Evolutionary conservation across 2,113 vertebrate species (phyloP).

Genomic region (Oxyruncus cristatus): DNA sequence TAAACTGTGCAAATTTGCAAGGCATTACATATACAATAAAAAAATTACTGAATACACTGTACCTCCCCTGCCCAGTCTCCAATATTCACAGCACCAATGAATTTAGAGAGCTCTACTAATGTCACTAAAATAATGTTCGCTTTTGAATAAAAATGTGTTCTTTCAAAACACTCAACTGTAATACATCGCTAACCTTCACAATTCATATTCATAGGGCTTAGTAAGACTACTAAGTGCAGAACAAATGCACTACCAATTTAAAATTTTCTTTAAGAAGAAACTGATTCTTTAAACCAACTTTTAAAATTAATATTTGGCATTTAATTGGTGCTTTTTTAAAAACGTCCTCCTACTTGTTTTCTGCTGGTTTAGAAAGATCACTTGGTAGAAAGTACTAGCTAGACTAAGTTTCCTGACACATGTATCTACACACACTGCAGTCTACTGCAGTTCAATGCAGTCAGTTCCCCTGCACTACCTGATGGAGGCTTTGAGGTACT

Average conservation of each 20-base stretch:
- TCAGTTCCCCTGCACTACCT: background rate
- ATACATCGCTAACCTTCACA: background rate
- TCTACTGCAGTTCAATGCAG: background rate
- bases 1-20: background rate
- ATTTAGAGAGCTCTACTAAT: background rate
- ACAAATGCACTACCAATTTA: background rate
- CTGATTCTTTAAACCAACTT: background rate
- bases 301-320: background rate
- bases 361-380: background rate
- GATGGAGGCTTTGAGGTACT: background rate
- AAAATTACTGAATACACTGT: background rate
- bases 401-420: background rate
- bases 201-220: background rate
- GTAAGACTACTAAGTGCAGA: background rate
- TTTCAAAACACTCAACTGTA: background rate
- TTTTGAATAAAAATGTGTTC: background rate
- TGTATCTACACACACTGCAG: background rate
- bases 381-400: background rate
- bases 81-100: background rate
- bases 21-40: background rate
- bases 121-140: background rate
- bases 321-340: fast-evolving
- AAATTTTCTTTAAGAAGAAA: background rate
- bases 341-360: background rate
- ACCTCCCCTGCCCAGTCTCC: background rate